Evolutionary conservation across 2,797 vertebrate genomes (phyloP), one percentile per base, ranked within the genome.

Genomic region (Picus viridis): DNA sequence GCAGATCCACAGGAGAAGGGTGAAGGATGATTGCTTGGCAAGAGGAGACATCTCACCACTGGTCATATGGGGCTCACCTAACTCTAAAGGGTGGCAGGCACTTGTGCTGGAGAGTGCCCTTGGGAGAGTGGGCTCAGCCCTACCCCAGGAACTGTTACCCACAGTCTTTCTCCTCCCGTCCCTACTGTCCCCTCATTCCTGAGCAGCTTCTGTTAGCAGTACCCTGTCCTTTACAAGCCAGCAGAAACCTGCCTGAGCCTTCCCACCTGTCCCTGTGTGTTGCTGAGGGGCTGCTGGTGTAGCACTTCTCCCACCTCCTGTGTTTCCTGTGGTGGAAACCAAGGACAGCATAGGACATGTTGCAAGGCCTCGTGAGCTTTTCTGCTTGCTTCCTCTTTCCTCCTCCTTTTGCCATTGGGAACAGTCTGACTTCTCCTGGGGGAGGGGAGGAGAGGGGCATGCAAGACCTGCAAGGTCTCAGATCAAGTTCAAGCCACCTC

Each of bases 321-420:
- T n/a, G 45, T 64, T 83, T 76, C 23, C 56, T 88, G 22, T 61
- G 67, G n/a, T 71, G 53, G 68, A 93, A 86, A 58, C 61, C 51
- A 79, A 71, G 41, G 27, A 10, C 29, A 69, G 53, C 61, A 30
- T 22, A 73, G 81, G 24, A 78, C 9, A 0, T 74, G 86, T 91
- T 93, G 94, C 77, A 91, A 92, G 74, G 34, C 64, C 64, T 90
- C 22, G 0, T 91, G 88, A 93, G 92, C 76, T 73, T 86, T 91
- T 86, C 85, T 79, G 7, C 79, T 89, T 92, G 64, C 87, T 96
- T 96, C 90, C 89, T 95, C 87, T 93, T 92, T 94, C 71, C 39
- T 71, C 36, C 41, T 88, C 58, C 29, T 57, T 61, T 23, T 79
- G 85, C 83, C 9, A 3, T 76, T 91, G 64, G 92, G 83, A 94